Percentiles rank a stretch among this genome's conserved stretches.
These are phyloP conservation scores for Danio choprae DNA, from an alignment of 2,797 vertebrate species.

Conservation along the genomic window DNA sequence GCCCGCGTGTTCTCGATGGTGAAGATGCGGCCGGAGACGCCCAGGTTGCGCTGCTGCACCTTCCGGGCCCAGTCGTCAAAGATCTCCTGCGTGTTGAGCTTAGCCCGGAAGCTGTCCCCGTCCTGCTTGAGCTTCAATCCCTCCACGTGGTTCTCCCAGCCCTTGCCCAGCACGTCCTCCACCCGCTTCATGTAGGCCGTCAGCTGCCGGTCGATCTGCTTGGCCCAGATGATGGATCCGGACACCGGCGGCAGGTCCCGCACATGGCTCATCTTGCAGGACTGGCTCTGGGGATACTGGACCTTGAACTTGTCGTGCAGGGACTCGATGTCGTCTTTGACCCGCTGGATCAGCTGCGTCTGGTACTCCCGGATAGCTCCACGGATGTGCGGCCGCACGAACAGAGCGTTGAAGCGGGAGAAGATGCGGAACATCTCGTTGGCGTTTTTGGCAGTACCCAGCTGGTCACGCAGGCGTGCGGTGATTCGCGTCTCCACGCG, in stretches of 20 bases:
- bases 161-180: constrained; percentile 97
- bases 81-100: constrained; percentile 99
- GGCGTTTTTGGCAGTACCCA: constrained; percentile 97
- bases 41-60: constrained; percentile 98
- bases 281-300: constrained; percentile 98
- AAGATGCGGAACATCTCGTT: constrained; percentile 99
- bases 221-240: constrained; percentile 99
- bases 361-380: constrained; percentile 98
- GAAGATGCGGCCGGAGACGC: constrained; percentile 97
- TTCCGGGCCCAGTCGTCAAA: constrained; percentile 99
- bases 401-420: constrained; percentile 96
- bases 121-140: constrained; percentile 99
- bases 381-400: constrained; percentile 96
- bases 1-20: constrained; percentile 95
- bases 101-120: constrained; percentile 97
- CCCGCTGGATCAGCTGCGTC: constrained; percentile 96
- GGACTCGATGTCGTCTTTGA: constrained; percentile 98
- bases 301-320: constrained; percentile 99
- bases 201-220: constrained; percentile 97
- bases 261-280: constrained; percentile 99
- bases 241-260: constrained; percentile 95
- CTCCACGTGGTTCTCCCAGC: constrained; percentile 99
- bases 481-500: constrained; percentile 98
- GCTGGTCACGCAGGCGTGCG: constrained; percentile 94
- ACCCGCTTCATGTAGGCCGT: constrained; percentile 99